These are phyloP conservation scores for Notocelia uddmanniana DNA, from an alignment of 2,888 invertebrate genomes.

Conservation along the genomic window DNA sequence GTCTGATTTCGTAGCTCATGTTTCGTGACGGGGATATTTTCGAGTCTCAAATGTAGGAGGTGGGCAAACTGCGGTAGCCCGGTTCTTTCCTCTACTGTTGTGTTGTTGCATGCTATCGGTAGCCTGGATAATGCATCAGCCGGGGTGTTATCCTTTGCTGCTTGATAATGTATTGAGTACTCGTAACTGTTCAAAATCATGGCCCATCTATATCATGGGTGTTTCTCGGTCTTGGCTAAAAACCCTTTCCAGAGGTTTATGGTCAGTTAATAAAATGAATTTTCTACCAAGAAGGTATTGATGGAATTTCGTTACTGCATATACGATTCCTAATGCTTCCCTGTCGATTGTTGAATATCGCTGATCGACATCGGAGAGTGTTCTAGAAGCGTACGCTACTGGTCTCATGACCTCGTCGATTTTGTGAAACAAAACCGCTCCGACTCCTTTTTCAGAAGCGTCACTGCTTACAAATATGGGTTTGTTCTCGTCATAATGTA, in stretches of 20 bases:
- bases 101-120: neutral
- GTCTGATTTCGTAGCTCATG: neutral
- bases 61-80: slow-evolving; percentile 31
- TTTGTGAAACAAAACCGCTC: too few species aligned
- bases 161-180: slow-evolving; percentile 7
- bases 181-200: slow-evolving; percentile 25
- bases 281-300: too few species aligned
- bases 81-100: slow-evolving; percentile 7
- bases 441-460: too few species aligned
- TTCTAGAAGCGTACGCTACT: too few species aligned
- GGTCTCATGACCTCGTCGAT: too few species aligned
- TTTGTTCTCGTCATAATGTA: too few species aligned
- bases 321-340: too few species aligned
- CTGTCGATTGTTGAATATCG: too few species aligned
- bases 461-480: too few species aligned
- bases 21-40: slow-evolving; percentile 18
- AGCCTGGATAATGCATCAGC: slow-evolving; percentile 11
- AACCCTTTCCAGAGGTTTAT: slow-evolving; percentile 21
- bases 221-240: slow-evolving; percentile 18
- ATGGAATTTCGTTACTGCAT: too few species aligned
- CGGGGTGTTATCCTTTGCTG: slow-evolving; percentile 24
- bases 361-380: too few species aligned
- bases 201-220: slow-evolving; percentile 21
- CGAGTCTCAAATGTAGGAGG: slow-evolving; percentile 15
- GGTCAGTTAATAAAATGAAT: too few species aligned